Evolutionary conservation across 2,888 invertebrate genomes (phyloP), one percentile per base, ranked within the genome.

Genomic region (Lumbricus terrestris): DNA sequence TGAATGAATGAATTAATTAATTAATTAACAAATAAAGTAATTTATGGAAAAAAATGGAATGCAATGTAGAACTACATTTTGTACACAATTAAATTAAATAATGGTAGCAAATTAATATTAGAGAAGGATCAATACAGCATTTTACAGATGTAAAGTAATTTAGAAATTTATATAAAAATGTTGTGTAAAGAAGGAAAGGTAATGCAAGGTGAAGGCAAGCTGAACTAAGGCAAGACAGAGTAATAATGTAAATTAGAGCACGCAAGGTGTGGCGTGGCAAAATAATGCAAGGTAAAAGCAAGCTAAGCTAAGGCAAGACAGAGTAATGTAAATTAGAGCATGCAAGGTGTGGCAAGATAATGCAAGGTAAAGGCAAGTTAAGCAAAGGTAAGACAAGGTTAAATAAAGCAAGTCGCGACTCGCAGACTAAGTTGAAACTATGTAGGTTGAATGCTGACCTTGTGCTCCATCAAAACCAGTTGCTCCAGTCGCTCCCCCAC

Each of bases 401-500:
- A n/a, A n/a, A 69, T 69, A 54, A 54, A 29, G 54, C 54, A 54
- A 54, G 23, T 23, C 23, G n/a, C n/a, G n/a, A n/a, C 18, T 5
- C 2, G 54, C 29, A 54, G 29, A 54, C 54, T 54, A 29, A 54
- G n/a, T 11, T 69, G 69, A 69, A n/a, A n/a, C n/a, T n/a, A 69
- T 29, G n/a, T 69, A 29, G 69, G 8, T n/a, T n/a, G 69, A n/a
- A 29, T 69, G n/a, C 69, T 13, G 29, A 85, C 85, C 85, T 16
- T 33, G 16, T 0, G 89, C 47, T 4, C 89, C 89, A 69, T 38
- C 34, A 33, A 54, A 47, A 69, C 90, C 91, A 90, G 91, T 33
- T 11, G 40, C 54, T 82, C 91, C 91, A 23, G n/a, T 90, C n/a
- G 85, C 88, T 23, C 91, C 91, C 40, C 88, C 38, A 82, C 20